Percentiles rank a stretch among this genome's conserved stretches.
These are phyloP conservation scores for Drosophila niveifrons DNA, from an alignment of 2,888 invertebrate genomes.

Conservation along the genomic window DNA sequence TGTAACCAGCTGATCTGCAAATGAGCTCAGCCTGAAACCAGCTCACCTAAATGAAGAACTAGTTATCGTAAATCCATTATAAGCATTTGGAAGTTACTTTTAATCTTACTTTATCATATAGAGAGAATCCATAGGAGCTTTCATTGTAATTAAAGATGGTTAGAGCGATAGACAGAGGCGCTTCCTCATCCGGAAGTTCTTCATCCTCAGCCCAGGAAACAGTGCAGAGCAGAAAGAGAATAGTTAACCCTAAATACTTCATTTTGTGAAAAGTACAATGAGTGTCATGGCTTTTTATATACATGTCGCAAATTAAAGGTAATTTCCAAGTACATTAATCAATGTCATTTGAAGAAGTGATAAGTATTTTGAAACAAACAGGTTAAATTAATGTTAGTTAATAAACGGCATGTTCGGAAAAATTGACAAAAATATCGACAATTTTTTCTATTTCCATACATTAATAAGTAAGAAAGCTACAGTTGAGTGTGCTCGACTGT, in stretches of 20 bases:
- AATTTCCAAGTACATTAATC: constrained; percentile 8
- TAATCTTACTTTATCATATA: not conserved
- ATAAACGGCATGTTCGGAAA: too few species aligned
- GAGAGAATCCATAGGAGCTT: not conserved
- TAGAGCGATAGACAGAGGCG: not conserved
- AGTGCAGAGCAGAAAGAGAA: constrained; percentile 10
- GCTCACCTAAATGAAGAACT: not conserved
- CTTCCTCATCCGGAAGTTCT: not conserved
- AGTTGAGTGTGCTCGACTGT: too few species aligned
- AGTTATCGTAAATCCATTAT: not conserved
- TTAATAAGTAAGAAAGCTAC: too few species aligned
- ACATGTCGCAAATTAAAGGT: not conserved
- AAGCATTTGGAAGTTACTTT: not conserved
- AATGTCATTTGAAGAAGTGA: constrained; percentile 3
- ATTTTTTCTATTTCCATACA: too few species aligned
- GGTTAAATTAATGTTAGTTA: too few species aligned
- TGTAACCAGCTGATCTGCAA: not conserved
- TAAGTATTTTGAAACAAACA: too few species aligned
- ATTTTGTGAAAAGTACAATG: constrained; percentile 1
- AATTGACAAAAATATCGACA: too few species aligned
- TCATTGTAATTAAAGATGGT: not conserved
- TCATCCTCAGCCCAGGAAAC: constrained; percentile 4
- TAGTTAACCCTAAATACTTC: constrained; percentile 9
- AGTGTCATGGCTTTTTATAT: not conserved
- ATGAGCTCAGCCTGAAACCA: constrained; percentile 9